phyloP scores from a whole-genome alignment of 1,140 invertebrate species.

The Phymastichus coffea region DNA sequence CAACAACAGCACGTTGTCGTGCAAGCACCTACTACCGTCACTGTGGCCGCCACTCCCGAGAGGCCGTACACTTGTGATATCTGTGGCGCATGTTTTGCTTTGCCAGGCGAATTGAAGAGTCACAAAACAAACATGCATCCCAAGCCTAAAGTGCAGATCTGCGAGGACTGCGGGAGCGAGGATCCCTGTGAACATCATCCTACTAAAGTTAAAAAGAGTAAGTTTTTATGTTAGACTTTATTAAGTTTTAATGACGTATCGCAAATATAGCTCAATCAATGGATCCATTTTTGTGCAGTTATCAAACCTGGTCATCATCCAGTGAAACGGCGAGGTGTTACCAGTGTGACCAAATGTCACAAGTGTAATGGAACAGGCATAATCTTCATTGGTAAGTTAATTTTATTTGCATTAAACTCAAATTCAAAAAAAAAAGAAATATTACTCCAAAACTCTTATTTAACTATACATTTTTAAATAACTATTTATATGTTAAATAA shows the following conservation, averaged over 20 bases:
- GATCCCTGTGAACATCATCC: constrained; percentile 56
- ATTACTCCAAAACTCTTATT: constrained; percentile 5
- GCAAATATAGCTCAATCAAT: too few species aligned
- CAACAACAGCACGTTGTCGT: constrained; percentile 59
- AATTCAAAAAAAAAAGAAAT: constrained; percentile 24
- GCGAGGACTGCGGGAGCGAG: constrained; percentile 55
- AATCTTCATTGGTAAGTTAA: constrained; percentile 69
- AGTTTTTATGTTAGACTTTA: too few species aligned
- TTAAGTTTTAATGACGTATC: too few species aligned
- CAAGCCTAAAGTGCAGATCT: constrained; percentile 53
- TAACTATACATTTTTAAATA: too few species aligned
- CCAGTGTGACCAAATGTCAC: constrained; percentile 81
- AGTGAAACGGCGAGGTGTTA: constrained; percentile 77
- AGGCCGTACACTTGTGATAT: constrained; percentile 61
- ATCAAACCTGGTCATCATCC: constrained; percentile 72
- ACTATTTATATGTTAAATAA: too few species aligned
- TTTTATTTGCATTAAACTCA: constrained; percentile 8
- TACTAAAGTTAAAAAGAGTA: constrained; percentile 56
- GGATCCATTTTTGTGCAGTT: too few species aligned
- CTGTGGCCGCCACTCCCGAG: constrained; percentile 63
- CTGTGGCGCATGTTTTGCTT: constrained; percentile 60
- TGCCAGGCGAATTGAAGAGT: constrained; percentile 60
- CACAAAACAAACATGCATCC: constrained; percentile 57
- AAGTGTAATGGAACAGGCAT: constrained; percentile 86
- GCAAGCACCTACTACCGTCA: constrained; percentile 56